Percentiles rank a stretch among this genome's conserved stretches.
Evolutionary conservation across 2,888 invertebrate species (phyloP).

Genomic region (Caradrina clavipalpis): DNA sequence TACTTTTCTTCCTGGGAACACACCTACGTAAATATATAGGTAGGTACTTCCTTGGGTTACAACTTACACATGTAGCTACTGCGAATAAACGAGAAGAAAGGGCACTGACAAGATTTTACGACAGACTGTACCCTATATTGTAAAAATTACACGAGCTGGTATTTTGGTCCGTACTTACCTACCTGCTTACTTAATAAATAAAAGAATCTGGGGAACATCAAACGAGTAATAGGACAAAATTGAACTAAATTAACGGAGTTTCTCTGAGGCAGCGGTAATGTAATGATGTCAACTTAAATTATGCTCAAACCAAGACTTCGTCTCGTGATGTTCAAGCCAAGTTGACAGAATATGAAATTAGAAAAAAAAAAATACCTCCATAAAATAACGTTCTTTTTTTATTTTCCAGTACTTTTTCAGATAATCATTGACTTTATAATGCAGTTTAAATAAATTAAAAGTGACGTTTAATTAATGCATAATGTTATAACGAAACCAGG

Average conservation of each 20-base stretch:
- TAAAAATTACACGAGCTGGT: background rate
- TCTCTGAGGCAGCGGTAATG: slow-evolving; percentile 1
- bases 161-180: no score
- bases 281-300: slow-evolving; percentile 36
- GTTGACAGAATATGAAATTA: background rate
- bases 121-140: background rate
- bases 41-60: slow-evolving; percentile 10
- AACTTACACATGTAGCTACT: background rate
- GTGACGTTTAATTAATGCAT: background rate
- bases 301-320: slow-evolving; percentile 8
- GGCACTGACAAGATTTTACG: background rate
- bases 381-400: background rate
- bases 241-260: slow-evolving; percentile 8
- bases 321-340: slow-evolving; percentile 14
- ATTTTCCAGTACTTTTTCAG: background rate
- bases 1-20: slow-evolving; percentile 25
- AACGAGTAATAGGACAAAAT: slow-evolving; percentile 8
- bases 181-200: background rate
- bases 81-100: background rate
- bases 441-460: background rate
- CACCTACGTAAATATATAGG: slow-evolving; percentile 22
- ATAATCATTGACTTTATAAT: background rate
- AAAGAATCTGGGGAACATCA: background rate
- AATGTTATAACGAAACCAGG: slow-evolving; percentile 1
- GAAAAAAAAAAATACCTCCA: slow-evolving; percentile 3